Percentiles rank a stretch among this genome's conserved stretches.
These are phyloP conservation scores for Apotomis betuletana DNA, from an alignment of 2,888 invertebrate species.

Conservation along the genomic window DNA sequence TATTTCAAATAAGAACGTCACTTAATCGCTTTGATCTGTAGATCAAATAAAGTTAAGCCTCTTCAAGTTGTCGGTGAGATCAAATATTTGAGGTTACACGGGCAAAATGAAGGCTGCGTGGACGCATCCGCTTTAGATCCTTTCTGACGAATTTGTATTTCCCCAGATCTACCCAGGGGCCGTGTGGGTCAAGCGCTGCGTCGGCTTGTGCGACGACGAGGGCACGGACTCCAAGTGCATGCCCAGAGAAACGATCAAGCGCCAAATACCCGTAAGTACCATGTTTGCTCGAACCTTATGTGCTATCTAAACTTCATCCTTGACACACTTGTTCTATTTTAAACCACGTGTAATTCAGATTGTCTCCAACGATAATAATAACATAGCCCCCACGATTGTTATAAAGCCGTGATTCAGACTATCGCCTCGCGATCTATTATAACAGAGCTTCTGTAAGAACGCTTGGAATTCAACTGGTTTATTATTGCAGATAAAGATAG, in stretches of 20 bases:
- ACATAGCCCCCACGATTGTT: conserved; percentile 52
- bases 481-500: conserved; percentile 69
- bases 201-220: conserved; percentile 72
- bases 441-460: conserved; percentile 15
- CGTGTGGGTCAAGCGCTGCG: conserved; percentile 77
- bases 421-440: conserved; percentile 33
- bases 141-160: conserved; percentile 53
- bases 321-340: conserved; percentile 65
- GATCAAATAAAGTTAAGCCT: background rate
- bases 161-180: conserved; percentile 74
- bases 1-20: background rate
- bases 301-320: conserved; percentile 61
- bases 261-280: conserved; percentile 71
- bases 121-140: conserved; percentile 49
- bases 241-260: conserved; percentile 58
- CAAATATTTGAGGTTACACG: conserved; percentile 3
- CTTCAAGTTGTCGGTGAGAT: background rate
- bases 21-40: background rate
- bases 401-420: conserved; percentile 44
- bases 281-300: conserved; percentile 52
- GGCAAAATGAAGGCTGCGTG: background rate
- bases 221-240: conserved; percentile 64
- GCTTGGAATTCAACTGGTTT: conserved; percentile 29
- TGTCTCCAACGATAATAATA: conserved; percentile 63
- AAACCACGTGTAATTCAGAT: conserved; percentile 48